Evolutionary conservation across 2,888 invertebrate genomes (phyloP).

Genomic region (Pharmacophagus antenor): DNA sequence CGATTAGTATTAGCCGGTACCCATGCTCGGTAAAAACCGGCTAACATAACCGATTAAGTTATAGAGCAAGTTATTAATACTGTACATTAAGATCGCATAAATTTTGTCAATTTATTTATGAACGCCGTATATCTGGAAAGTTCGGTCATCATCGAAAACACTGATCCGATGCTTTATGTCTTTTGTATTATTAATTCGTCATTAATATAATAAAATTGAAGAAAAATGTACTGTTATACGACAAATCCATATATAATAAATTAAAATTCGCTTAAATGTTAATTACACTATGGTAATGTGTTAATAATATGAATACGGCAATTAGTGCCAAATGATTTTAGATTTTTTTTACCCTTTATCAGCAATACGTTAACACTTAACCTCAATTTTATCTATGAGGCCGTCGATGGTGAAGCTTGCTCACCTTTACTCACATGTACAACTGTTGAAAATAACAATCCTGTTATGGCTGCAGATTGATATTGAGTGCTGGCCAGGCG

Average conservation of each 20-base stretch:
- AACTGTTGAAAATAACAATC: no score
- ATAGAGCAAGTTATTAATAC: constrained; percentile 5
- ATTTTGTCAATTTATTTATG: neutral
- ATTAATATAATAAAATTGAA: neutral
- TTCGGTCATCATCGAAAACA: neutral
- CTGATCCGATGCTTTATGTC: neutral
- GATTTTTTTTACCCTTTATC: no score
- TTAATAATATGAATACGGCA: neutral
- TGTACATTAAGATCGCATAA: neutral
- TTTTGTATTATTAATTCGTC: neutral
- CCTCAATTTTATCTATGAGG: no score
- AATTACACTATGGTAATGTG: neutral
- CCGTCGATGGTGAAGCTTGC: no score
- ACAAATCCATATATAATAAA: neutral
- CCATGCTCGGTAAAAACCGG: neutral
- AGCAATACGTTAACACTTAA: no score
- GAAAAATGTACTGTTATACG: neutral
- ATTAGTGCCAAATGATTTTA: neutral
- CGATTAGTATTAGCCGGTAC: neutral
- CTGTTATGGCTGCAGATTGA: no score
- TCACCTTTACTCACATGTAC: no score
- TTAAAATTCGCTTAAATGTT: neutral
- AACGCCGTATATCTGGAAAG: neutral
- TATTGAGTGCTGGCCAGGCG: no score
- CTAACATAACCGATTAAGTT: constrained; percentile 10